Base-by-base conservation (phyloP, 2,888 invertebrate species). In the Parascotia fuliginaria region DNA sequence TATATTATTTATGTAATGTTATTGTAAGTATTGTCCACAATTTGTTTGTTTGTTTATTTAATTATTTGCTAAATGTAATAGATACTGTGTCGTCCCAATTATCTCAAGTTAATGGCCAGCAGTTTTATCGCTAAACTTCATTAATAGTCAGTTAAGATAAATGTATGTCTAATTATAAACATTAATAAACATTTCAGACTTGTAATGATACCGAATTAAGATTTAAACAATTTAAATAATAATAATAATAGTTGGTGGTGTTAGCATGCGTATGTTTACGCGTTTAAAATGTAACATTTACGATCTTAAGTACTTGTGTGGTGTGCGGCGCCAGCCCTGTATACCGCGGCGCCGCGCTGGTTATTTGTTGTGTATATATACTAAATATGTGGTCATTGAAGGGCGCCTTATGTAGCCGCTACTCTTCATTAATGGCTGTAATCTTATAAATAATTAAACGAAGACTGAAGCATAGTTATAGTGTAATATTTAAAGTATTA, bases 381-480 rank as follows among this genome's bases (percentile, higher is more conserved):
- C 65, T 73, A 65, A 69, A 70, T 75, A 69, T 70, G 72, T 76
- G 77, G 76, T 81, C 81, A 81, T 79, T 71, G 77, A 70, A 76
- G 81, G 73, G 73, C 75, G 73, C 71, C 66, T 65, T 61, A 63
- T 63, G 66, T 75, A 75, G 77, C 77, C 75, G 79, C 72, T 70
- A 72, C 73, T 79, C 79, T 81, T 78, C 76, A 78, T 77, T 77
- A 77, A 79, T 84, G 83, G 83, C 87, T 87, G 88, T 87, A 83
- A 84, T 81, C 58, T 77, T 70, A 64, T 64, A 80, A 85, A 86
- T 89, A 88, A 89, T 84, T 83, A 87, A 89, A 88, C 79, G 85
- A 91, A 91, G 91, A 91, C 91, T 91, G 91, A 91, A 84, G 89
- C 77, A 84, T 90, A 90, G 89, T 79, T 88, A 88, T 90, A 89